Percentiles rank a stretch among this genome's conserved stretches.
Evolutionary conservation across 2,888 invertebrate species (phyloP).

Genomic region (Podotricha telesiphe): DNA sequence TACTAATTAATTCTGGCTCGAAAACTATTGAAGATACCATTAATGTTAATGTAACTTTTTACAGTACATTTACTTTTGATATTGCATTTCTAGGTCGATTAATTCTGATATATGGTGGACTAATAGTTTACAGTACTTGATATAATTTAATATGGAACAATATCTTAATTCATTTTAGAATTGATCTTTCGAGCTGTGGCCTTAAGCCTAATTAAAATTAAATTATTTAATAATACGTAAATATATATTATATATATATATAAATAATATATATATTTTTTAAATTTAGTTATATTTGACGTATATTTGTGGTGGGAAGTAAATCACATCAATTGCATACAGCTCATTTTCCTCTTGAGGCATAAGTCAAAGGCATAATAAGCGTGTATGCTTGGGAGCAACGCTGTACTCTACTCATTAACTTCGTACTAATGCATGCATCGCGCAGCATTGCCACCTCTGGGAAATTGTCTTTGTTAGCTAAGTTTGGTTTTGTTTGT

Average conservation of each 20-base stretch:
- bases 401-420: constrained; percentile 45
- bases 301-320: no score
- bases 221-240: no score
- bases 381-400: constrained; percentile 37
- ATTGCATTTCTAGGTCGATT: constrained; percentile 36
- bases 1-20: constrained; percentile 40
- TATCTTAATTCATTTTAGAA: background rate
- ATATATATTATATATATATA: no score
- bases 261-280: no score
- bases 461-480: constrained; percentile 43
- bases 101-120: constrained; percentile 35
- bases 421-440: constrained; percentile 48
- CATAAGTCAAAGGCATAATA: constrained; percentile 37
- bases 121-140: constrained; percentile 7
- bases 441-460: constrained; percentile 43
- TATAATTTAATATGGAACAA: background rate
- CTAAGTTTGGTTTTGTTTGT: constrained; percentile 38
- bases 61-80: constrained; percentile 40
- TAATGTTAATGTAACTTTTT: constrained; percentile 35
- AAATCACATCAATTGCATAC: background rate
- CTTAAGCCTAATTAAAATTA: no score
- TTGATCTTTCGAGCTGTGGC: no score
- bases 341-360: constrained; percentile 23
- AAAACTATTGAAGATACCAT: constrained; percentile 26
- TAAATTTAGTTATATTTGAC: no score